phyloP scores from a whole-genome alignment of 2,113 vertebrate genomes.

The Tretioscincus oriximinensis region DNA sequence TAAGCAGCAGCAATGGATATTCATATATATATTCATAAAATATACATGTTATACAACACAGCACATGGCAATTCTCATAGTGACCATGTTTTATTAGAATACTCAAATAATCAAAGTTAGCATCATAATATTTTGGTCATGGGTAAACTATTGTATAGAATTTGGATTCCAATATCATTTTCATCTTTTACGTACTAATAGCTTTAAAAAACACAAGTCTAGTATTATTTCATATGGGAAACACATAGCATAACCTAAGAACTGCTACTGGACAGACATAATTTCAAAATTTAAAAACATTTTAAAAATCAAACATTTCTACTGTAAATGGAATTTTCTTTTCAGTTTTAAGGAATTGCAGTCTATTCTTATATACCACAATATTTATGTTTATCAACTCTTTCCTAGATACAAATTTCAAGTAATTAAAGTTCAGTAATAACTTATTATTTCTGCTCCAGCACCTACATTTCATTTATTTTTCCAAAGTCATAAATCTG shows the following conservation, averaged over 20 bases:
- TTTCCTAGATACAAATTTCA: conserved; percentile 86
- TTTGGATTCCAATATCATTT: no score
- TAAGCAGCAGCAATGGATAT: neutral
- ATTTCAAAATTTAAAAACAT: conserved; percentile 22
- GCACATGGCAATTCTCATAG: neutral
- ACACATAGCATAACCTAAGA: neutral
- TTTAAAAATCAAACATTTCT: conserved; percentile 47
- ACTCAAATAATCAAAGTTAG: neutral
- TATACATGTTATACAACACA: neutral
- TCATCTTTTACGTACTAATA: neutral
- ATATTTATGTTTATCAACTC: conserved; percentile 81
- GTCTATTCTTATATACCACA: conserved; percentile 40
- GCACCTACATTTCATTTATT: conserved; percentile 99
- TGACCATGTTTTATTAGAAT: neutral
- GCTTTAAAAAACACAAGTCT: neutral
- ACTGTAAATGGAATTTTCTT: conserved; percentile 26
- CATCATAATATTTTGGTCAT: neutral
- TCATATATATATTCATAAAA: neutral
- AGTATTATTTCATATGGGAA: no score
- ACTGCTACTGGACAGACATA: no score
- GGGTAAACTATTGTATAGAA: neutral
- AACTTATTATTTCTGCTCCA: conserved; percentile 99
- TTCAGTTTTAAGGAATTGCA: conserved; percentile 47
- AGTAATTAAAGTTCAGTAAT: conserved; percentile 99
- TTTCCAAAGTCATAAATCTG: conserved; percentile 97